Conservation (phyloP, 2,113 vertebrate genomes). For the Aphelocoma coerulescens region DNA sequence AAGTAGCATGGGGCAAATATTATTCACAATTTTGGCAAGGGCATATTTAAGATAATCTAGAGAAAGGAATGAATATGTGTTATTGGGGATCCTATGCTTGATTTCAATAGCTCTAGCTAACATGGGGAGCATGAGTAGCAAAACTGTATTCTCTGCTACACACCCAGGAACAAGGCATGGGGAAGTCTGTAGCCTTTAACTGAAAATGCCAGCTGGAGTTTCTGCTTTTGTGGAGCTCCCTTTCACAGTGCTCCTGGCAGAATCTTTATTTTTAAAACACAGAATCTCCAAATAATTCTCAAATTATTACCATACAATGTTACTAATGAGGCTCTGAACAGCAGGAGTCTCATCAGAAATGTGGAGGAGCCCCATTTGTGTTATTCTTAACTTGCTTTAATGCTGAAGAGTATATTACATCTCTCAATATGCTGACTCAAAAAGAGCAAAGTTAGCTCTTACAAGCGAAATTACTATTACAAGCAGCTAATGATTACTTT, state of each 20-base stretch:
- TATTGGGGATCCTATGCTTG: neutral
- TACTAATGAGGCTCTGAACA: neutral
- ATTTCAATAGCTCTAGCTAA: neutral
- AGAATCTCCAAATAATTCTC: neutral
- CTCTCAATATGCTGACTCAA: neutral
- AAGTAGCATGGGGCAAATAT: neutral
- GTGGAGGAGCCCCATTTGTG: neutral
- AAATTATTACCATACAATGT: neutral
- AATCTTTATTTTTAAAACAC: neutral
- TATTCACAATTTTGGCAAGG: neutral
- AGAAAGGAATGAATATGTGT: neutral
- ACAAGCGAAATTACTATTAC: neutral
- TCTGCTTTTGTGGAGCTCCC: neutral
- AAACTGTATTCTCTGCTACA: neutral
- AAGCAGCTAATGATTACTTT: neutral
- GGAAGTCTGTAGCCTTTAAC: neutral
- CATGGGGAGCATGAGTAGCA: neutral
- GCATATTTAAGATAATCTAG: neutral
- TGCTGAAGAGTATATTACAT: neutral
- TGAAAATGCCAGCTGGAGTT: neutral
- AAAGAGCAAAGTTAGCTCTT: neutral
- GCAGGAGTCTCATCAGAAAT: neutral
- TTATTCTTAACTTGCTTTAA: neutral
- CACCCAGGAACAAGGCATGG: neutral
- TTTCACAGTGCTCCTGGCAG: neutral